Evolutionary conservation across 2,797 vertebrate species (phyloP).

Genomic region (Macrochelys suwanniensis): DNA sequence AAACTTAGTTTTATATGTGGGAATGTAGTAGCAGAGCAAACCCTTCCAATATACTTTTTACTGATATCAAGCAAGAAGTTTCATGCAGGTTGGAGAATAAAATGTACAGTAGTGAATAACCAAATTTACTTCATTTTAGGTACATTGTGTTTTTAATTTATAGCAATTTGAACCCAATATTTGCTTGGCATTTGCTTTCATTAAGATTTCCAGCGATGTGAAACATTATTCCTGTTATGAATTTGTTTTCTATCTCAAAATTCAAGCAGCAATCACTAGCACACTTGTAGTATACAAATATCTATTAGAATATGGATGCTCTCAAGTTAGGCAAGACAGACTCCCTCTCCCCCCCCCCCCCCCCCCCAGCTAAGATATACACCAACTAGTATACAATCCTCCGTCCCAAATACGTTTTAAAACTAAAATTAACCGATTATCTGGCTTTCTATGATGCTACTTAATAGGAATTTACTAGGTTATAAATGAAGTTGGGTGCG

Average conservation of each 20-base stretch:
- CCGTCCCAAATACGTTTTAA: too few relatives aligned
- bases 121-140: constrained; percentile 31
- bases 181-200: neutral
- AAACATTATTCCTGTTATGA: neutral
- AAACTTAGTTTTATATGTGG: neutral
- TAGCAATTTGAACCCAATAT: neutral
- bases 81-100: neutral
- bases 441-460: too few relatives aligned
- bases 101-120: neutral
- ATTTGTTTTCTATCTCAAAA: neutral
- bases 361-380: too few relatives aligned
- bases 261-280: neutral
- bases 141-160: constrained; percentile 11
- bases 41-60: neutral
- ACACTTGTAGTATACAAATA: too few relatives aligned
- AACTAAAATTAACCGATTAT: too few relatives aligned
- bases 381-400: too few relatives aligned
- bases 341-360: too few relatives aligned
- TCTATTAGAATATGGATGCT: too few relatives aligned
- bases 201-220: neutral
- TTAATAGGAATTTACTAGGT: too few relatives aligned
- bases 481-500: too few relatives aligned
- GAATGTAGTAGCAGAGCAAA: neutral
- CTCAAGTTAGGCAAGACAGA: too few relatives aligned
- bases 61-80: neutral